Conservation (phyloP, 2,797 vertebrate species). For the Uromys caudimaculatus region DNA sequence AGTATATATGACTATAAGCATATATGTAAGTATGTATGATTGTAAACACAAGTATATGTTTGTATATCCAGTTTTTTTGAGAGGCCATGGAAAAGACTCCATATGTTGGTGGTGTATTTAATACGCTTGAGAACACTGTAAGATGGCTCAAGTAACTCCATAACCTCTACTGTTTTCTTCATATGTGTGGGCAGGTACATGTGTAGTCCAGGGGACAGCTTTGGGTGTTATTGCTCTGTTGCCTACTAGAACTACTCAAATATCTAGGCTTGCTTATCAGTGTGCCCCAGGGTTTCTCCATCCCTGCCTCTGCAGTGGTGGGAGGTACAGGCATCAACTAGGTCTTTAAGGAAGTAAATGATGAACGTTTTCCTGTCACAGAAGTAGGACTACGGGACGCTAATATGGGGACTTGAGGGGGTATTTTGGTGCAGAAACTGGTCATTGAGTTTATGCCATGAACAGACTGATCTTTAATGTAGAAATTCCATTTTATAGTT, state of each 20-base stretch:
- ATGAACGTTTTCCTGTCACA: neutral
- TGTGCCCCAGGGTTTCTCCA: neutral
- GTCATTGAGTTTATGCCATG: neutral
- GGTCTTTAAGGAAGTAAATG: neutral
- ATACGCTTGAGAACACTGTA: neutral
- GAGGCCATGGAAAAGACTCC: neutral
- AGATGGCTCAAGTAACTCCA: neutral
- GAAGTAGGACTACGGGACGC: neutral
- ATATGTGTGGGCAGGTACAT: neutral
- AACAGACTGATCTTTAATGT: neutral
- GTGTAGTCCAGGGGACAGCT: neutral
- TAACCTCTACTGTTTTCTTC: neutral
- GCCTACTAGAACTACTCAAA: neutral
- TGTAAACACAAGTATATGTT: neutral
- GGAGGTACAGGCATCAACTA: neutral
- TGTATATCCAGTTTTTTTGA: slow-evolving; percentile 42
- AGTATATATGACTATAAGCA: neutral
- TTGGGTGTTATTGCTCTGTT: neutral
- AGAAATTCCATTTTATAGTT: slow-evolving; percentile 1
- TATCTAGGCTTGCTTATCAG: neutral
- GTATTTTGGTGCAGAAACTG: neutral
- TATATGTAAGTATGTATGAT: neutral
- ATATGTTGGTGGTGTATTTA: slow-evolving; percentile 34
- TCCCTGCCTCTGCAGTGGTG: neutral
- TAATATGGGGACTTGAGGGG: neutral